These are phyloP conservation scores for Alectura lathami DNA, from an alignment of 2,113 vertebrate species.

Conservation along the genomic window DNA sequence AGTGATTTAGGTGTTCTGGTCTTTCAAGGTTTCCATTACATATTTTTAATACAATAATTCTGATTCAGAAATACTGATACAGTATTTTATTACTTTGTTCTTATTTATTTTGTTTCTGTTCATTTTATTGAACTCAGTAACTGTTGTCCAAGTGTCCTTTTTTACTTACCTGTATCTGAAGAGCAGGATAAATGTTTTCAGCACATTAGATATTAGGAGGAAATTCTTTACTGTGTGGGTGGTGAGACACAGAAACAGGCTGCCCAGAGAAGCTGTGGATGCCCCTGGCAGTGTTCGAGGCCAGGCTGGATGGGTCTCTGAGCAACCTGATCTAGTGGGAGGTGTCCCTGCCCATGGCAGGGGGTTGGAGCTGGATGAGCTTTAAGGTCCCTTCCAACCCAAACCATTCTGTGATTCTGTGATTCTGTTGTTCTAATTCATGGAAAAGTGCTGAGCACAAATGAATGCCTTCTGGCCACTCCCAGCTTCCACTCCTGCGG, in stretches of 20 bases:
- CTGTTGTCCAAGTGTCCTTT: not conserved
- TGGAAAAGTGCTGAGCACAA: not conserved
- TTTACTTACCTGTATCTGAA: not conserved
- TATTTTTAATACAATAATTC: not conserved
- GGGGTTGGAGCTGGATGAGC: not conserved
- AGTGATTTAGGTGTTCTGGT: not conserved
- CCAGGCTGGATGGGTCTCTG: not conserved
- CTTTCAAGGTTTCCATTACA: not conserved
- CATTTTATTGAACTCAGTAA: not conserved
- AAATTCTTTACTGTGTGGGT: too few relatives aligned
- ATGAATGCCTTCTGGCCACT: not conserved
- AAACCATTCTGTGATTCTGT: too few relatives aligned
- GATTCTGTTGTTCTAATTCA: not conserved
- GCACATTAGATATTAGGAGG: not conserved
- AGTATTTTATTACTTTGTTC: not conserved
- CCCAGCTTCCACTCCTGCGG: not conserved
- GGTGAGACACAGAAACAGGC: not conserved
- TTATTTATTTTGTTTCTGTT: not conserved
- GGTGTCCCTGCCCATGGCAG: not conserved
- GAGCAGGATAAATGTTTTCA: conserved; percentile 4
- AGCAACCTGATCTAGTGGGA: not conserved
- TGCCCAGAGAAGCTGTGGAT: not conserved
- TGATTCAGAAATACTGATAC: not conserved
- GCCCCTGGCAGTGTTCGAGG: not conserved
- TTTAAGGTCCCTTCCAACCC: not conserved